phyloP scores from a whole-genome alignment of 2,797 vertebrate species.

The Eremophila alpestris region DNA sequence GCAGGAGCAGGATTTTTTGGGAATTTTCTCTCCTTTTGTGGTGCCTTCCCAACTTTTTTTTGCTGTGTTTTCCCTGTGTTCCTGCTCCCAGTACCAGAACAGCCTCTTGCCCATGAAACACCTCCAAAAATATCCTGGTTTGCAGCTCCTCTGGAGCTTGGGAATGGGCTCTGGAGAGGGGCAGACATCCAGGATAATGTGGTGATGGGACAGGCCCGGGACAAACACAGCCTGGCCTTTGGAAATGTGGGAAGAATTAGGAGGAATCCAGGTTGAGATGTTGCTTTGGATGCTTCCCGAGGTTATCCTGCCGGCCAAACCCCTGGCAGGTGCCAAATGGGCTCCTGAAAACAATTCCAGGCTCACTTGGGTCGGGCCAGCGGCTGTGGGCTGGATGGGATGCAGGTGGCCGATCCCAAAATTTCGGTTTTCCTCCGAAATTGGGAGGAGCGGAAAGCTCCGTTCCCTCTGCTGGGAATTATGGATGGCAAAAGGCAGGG shows the following conservation, averaged over 20 bases:
- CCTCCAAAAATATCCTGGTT: not conserved
- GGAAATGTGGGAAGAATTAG: not conserved
- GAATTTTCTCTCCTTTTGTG: not conserved
- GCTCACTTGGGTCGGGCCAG: accelerated
- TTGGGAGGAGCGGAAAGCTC: not conserved
- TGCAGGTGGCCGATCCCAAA: not conserved
- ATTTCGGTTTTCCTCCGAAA: not conserved
- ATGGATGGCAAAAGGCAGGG: not conserved
- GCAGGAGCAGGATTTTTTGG: not conserved
- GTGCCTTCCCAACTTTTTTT: not conserved
- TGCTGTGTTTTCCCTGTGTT: not conserved
- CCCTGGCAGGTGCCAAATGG: accelerated
- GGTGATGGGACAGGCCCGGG: not conserved
- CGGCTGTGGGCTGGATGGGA: not conserved
- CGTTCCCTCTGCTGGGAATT: accelerated
- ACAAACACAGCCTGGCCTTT: not conserved
- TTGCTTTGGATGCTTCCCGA: not conserved
- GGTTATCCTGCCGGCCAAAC: accelerated
- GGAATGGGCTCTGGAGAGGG: not conserved
- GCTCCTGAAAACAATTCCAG: not conserved
- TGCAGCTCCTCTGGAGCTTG: not conserved
- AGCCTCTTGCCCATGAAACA: not conserved
- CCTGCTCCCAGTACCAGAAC: not conserved
- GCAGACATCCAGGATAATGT: not conserved
- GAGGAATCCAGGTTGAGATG: not conserved